Evolutionary conservation across 2,797 vertebrate genomes (phyloP).

Genomic region (Pseudopleuronectes americanus): DNA sequence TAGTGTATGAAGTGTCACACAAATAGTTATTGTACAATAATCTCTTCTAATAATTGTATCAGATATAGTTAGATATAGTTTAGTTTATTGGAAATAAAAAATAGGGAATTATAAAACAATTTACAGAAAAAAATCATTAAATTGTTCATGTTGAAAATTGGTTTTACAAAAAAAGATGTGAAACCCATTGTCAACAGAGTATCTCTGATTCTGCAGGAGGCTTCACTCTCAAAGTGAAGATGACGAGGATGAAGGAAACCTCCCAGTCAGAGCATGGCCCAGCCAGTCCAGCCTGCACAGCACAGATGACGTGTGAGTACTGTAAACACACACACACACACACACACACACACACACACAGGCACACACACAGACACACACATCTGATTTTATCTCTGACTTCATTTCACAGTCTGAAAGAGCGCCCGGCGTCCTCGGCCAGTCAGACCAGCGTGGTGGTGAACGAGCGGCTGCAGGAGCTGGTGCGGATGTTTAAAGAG

Average conservation of each 20-base stretch:
- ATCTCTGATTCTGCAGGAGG: constrained; percentile 53
- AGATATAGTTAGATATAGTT: not conserved
- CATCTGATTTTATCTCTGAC: not conserved
- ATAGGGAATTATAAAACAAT: not conserved
- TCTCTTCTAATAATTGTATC: too few relatives aligned
- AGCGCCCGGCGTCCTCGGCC: constrained; percentile 85
- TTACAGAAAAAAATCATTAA: too few relatives aligned
- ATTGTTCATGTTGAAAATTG: too few relatives aligned
- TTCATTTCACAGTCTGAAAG: constrained; percentile 69
- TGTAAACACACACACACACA: not conserved
- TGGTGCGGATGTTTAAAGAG: constrained; percentile 94
- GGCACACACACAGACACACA: not conserved
- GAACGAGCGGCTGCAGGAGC: constrained; percentile 92
- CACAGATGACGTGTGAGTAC: constrained; percentile 78
- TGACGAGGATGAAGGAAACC: constrained; percentile 78
- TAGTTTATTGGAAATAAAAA: not conserved
- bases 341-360: constrained; percentile 2
- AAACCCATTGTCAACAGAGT: too few relatives aligned
- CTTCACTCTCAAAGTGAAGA: constrained; percentile 84
- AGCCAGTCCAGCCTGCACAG: constrained; percentile 84
- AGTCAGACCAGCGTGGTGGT: constrained; percentile 89
- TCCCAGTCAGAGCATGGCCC: constrained; percentile 77
- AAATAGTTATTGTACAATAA: too few relatives aligned
- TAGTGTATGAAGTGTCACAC: too few relatives aligned
- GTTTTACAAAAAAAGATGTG: too few relatives aligned